A percentile compares a stretch with the other conserved stretches of the same genome.
Evolutionary conservation across 2,797 vertebrate species (phyloP).

Genomic region (Channa striata): DNA sequence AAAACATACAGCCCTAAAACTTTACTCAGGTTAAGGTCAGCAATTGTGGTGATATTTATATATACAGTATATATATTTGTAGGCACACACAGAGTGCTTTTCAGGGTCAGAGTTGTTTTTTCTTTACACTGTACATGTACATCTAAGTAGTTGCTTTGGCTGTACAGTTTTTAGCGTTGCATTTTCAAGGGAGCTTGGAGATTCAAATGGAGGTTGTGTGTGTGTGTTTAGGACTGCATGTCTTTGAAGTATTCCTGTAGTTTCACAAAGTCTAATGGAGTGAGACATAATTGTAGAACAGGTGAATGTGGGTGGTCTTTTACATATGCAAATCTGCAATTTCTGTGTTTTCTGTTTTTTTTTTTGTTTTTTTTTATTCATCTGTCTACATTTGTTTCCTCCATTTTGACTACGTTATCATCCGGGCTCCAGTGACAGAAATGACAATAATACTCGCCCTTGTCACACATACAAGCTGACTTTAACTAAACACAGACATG

Average conservation of each 20-base stretch:
- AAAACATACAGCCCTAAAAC: slow-evolving; percentile 16
- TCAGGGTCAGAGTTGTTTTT: slow-evolving; percentile 11
- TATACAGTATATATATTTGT: neutral
- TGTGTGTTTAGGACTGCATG: too few relatives aligned
- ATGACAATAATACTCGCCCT: slow-evolving; percentile 69
- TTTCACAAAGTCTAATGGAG: too few relatives aligned
- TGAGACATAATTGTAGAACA: too few relatives aligned
- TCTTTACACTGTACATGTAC: neutral
- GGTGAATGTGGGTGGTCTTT: too few relatives aligned
- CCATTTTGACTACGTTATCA: slow-evolving; percentile 77
- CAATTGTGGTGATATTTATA: slow-evolving; percentile 15
- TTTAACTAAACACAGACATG: slow-evolving; percentile 1
- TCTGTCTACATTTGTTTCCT: slow-evolving; percentile 44
- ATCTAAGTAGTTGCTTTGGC: slow-evolving; percentile 15
- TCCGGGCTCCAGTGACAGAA: slow-evolving; percentile 62
- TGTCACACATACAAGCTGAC: slow-evolving; percentile 14
- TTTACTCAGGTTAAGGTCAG: slow-evolving; percentile 24
- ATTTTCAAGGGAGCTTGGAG: slow-evolving; percentile 1
- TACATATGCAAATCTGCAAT: too few relatives aligned
- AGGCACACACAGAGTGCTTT: neutral
- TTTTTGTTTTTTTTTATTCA: neutral
- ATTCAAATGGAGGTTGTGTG: neutral
- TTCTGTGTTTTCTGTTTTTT: too few relatives aligned
- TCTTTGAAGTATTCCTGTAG: too few relatives aligned
- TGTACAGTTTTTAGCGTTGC: neutral